Percentiles rank a stretch among this genome's conserved stretches.
Evolutionary conservation across 2,797 vertebrate genomes (phyloP).

Genomic region (Artibeus jamaicensis): DNA sequence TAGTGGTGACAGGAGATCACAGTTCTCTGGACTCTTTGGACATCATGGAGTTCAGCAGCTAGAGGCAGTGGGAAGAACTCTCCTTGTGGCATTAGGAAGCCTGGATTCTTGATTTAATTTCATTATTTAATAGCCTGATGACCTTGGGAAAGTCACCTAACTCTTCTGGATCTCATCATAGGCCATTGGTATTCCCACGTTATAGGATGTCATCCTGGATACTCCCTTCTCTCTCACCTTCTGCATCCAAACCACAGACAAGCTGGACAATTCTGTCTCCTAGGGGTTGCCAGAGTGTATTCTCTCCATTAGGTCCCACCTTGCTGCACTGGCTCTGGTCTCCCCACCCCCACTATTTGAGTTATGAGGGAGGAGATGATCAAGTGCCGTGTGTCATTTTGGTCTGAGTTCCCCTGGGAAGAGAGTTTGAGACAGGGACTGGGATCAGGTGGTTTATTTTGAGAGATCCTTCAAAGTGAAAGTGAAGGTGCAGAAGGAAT

Average conservation of each 20-base stretch:
- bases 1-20: not conserved
- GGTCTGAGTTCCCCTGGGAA: not conserved
- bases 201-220: not conserved
- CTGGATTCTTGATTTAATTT: not conserved
- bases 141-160: not conserved
- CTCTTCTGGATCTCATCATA: not conserved
- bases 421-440: not conserved
- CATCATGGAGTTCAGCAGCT: not conserved
- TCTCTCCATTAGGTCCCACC: not conserved
- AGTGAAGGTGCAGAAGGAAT: not conserved
- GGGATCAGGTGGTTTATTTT: not conserved
- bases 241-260: not conserved
- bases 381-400: not conserved
- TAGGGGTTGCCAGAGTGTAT: fast-evolving
- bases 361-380: not conserved
- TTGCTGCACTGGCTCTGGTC: not conserved
- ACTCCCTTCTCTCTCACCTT: not conserved
- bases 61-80: not conserved
- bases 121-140: not conserved
- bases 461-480: not conserved
- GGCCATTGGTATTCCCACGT: not conserved
- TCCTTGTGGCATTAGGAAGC: not conserved
- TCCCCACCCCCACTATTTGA: not conserved
- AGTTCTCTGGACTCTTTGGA: not conserved
- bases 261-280: fast-evolving